A percentile compares a stretch with the other conserved stretches of the same genome.
These are phyloP conservation scores for Enteromius argenteus DNA, from an alignment of 2,797 vertebrate genomes.

Conservation along the genomic window DNA sequence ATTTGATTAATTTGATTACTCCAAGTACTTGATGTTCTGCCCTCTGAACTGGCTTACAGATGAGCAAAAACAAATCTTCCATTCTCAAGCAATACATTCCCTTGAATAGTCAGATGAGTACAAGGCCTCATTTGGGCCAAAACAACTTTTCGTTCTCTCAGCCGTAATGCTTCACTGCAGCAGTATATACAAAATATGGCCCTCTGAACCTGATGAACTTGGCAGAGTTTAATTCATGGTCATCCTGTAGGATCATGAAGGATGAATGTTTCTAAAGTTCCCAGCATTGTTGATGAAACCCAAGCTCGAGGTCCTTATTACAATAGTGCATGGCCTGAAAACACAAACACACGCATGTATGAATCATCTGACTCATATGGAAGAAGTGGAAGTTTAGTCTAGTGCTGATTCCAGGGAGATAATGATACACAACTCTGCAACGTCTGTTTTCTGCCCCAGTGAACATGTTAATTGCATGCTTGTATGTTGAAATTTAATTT, in stretches of 20 bases:
- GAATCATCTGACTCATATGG: conserved; percentile 27
- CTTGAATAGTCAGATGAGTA: conserved; percentile 1
- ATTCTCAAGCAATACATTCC: conserved; percentile 19
- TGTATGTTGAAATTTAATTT: conserved; percentile 33
- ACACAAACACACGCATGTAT: conserved; percentile 9
- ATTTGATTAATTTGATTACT: conserved; percentile 37
- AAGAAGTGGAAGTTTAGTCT: neutral
- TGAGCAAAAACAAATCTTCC: conserved; percentile 26
- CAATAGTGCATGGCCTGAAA: neutral
- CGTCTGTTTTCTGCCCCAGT: neutral
- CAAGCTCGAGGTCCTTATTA: neutral
- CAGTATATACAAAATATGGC: conserved; percentile 11
- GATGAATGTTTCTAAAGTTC: neutral
- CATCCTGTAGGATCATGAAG: neutral
- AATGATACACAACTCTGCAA: conserved; percentile 50
- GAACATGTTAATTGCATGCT: conserved; percentile 41
- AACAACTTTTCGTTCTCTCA: conserved; percentile 14
- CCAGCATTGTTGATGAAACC: neutral
- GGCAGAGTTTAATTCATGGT: neutral
- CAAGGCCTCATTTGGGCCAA: neutral
- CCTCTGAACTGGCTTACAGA: conserved; percentile 17
- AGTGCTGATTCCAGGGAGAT: conserved; percentile 13
- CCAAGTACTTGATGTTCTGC: conserved; percentile 16
- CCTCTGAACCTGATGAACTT: conserved; percentile 20
- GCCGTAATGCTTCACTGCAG: conserved; percentile 14